Base-by-base conservation (phyloP, 2,888 invertebrate genomes). In the Sceliomorpha sp. region DNA sequence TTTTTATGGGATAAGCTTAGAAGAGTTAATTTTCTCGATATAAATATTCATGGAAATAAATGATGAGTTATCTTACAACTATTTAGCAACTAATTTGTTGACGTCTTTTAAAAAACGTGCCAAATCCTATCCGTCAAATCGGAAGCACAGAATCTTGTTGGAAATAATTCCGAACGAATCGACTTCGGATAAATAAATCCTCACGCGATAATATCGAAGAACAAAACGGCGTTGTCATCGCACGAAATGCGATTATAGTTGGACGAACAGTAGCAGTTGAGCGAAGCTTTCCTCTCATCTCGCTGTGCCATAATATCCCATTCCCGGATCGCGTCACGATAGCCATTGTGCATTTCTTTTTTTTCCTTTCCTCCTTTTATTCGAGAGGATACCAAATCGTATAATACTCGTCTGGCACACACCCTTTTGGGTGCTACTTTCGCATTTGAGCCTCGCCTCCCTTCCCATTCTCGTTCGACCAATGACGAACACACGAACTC, bases 311-410 rank as follows among this genome's bases (percentile, higher is more conserved):
- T 71, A 67, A 71, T 71, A 67, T 67, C 70, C 67, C 58, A 71
- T 67, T 40, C 45, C 58, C 53, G 67, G 62, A 71, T 73, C 66
- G 71, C 73, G 71, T 72, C 69, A 70, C 74, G 70, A 72, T 72
- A 58, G 73, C 74, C 72, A 70, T 74, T 74, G 75, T 71, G 58
- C 60, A 50, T 70, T 51, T 62, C 67, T 69, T 71, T 70, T 51
- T 42, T 34, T 42, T 31, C 15, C 10, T 59, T 63, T 47, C 44
- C 55, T 50, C 55, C 20, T 70, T 48, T 34, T 56, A 45, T 51
- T 13, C 58, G 62, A 27, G 58, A 67, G 66, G 59, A 67, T 24
- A 55, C 62, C 63, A 59, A 63, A 69, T 69, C 69, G 69, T 32
- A 70, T 69, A 69, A 69, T 69, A 63, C 69, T 69, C 63, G 69